Conservation (phyloP, 2,113 vertebrate genomes). For the Anhinga rufa region DNA sequence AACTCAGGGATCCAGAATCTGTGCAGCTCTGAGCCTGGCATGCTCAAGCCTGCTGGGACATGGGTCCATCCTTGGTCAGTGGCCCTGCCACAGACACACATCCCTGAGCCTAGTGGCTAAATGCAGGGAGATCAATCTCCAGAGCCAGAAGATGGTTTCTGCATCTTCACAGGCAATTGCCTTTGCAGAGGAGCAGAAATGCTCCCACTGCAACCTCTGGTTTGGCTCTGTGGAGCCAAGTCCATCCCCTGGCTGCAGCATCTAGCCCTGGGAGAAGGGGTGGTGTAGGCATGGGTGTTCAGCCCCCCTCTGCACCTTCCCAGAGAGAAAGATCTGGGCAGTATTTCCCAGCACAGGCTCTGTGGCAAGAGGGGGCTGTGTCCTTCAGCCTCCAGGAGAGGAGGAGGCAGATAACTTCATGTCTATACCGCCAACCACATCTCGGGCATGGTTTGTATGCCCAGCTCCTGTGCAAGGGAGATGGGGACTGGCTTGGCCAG, state of each 20-base stretch:
- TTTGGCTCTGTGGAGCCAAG: not conserved
- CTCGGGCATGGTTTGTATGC: not conserved
- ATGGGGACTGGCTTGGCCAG: not conserved
- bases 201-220: not conserved
- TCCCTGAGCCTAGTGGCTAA: not conserved
- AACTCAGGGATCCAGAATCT: not conserved
- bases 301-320: not conserved
- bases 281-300: not conserved
- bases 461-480: not conserved
- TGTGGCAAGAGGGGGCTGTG: not conserved
- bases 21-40: not conserved
- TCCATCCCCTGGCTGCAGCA: not conserved
- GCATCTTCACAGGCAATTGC: not conserved
- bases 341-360: not conserved
- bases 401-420: not conserved
- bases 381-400: not conserved
- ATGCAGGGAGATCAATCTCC: not conserved
- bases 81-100: fast-evolving
- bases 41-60: not conserved
- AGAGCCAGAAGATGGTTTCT: not conserved
- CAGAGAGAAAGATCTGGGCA: not conserved
- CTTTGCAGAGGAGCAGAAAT: not conserved
- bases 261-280: not conserved
- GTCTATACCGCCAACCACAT: not conserved
- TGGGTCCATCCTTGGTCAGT: not conserved